Percentiles rank a stretch among this genome's conserved stretches.
phyloP scores from a whole-genome alignment of 2,888 invertebrate genomes.

The Scelioninae gen. 2 region DNA sequence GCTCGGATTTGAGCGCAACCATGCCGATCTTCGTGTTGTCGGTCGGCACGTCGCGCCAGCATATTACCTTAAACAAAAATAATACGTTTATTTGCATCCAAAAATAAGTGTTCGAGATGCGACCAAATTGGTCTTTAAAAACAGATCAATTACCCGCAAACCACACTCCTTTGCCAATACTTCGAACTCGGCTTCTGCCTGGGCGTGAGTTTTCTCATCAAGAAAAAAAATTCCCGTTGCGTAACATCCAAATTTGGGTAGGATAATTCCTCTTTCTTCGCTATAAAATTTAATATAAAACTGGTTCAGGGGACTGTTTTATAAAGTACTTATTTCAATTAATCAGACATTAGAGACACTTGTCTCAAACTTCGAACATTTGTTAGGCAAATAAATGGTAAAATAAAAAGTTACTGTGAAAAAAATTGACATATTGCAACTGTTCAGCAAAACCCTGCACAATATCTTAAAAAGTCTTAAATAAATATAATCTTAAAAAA shows the following conservation, averaged over 20 bases:
- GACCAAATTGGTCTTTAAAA: neutral
- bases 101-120: slow-evolving; percentile 19
- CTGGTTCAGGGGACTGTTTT: too few relatives aligned
- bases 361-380: too few relatives aligned
- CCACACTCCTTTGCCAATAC: slow-evolving; percentile 87
- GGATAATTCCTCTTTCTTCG: slow-evolving; percentile 85
- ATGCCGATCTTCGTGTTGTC: slow-evolving; percentile 90
- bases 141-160: slow-evolving; percentile 77
- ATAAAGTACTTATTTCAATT: too few relatives aligned
- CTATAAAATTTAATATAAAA: too few relatives aligned
- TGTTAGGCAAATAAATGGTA: too few relatives aligned
- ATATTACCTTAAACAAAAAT: slow-evolving; percentile 80
- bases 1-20: slow-evolving; percentile 96
- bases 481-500: too few relatives aligned
- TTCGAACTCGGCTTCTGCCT: slow-evolving; percentile 88
- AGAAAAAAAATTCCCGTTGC: slow-evolving; percentile 98
- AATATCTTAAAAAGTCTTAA: too few relatives aligned
- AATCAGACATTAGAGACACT: too few relatives aligned
- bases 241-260: slow-evolving; percentile 93
- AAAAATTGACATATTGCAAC: too few relatives aligned
- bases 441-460: too few relatives aligned
- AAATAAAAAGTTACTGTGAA: too few relatives aligned
- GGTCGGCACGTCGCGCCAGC: slow-evolving; percentile 96
- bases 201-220: slow-evolving; percentile 87
- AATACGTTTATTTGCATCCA: slow-evolving; percentile 16